Percentiles rank a stretch among this genome's conserved stretches.
Evolutionary conservation across 2,113 vertebrate species (phyloP).

Genomic region (Orientallactaga bullata): DNA sequence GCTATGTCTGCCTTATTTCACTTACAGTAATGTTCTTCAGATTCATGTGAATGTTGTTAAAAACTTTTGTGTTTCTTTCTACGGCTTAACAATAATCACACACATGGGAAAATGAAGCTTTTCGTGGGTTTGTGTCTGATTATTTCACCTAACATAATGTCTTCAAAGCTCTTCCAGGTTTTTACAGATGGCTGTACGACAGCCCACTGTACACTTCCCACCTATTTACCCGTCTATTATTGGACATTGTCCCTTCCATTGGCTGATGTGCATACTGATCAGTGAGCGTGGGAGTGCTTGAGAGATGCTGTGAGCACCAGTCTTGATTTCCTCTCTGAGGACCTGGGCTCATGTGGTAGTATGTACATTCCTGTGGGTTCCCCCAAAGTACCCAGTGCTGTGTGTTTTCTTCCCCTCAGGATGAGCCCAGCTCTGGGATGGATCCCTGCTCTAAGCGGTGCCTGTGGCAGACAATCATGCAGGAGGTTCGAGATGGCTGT

Average conservation of each 20-base stretch:
- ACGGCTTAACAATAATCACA: background rate
- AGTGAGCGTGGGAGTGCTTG: background rate
- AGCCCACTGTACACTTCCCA: background rate
- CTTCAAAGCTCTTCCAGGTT: background rate
- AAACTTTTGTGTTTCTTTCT: background rate
- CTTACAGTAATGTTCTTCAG: background rate
- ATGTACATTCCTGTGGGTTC: background rate
- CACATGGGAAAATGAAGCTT: background rate
- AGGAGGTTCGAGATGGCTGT: constrained; percentile 85
- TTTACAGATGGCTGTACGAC: background rate
- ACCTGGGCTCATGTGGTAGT: rapidly evolving
- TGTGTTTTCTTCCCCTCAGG: constrained; percentile 72
- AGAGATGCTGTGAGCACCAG: background rate
- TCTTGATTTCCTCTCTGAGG: rapidly evolving
- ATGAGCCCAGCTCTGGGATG: constrained; percentile 90
- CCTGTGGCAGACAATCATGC: constrained; percentile 84
- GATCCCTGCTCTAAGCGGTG: constrained; percentile 87
- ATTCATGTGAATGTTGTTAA: background rate
- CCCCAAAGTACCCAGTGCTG: background rate
- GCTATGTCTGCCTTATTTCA: background rate
- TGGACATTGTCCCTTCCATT: no score
- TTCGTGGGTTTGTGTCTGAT: background rate
- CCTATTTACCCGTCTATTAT: background rate
- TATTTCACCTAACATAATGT: background rate
- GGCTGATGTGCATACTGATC: background rate